A percentile compares a stretch with the other conserved stretches of the same genome.
Conservation (phyloP, 2,113 vertebrate species). For the Neolamprologus sp. region DNA sequence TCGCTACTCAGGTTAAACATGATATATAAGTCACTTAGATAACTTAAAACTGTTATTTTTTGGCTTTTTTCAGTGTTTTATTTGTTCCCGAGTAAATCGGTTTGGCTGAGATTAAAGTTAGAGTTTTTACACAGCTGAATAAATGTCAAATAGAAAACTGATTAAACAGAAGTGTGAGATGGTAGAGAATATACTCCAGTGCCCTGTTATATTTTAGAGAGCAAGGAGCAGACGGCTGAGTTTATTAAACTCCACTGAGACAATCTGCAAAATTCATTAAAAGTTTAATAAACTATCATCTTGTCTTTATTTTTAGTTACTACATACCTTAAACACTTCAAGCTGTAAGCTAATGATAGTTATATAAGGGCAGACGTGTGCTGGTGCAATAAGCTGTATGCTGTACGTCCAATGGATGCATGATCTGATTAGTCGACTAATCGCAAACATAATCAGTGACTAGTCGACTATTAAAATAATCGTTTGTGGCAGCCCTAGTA, state of each 20-base stretch:
- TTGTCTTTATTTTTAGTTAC: not conserved
- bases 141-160: not conserved
- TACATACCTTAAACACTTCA: not conserved
- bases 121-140: not conserved
- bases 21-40: not conserved
- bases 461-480: not conserved
- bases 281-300: not conserved
- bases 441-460: not conserved
- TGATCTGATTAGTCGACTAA: not conserved
- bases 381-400: not conserved
- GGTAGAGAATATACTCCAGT: not conserved
- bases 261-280: not conserved
- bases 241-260: not conserved
- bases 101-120: not conserved
- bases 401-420: not conserved
- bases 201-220: not conserved
- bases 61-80: not conserved
- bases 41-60: not conserved
- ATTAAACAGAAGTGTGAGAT: not conserved
- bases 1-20: not conserved
- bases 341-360: not conserved
- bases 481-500: not conserved
- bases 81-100: not conserved
- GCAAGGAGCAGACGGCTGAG: not conserved
- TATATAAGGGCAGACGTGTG: not conserved